Base-by-base conservation (phyloP, 2,888 invertebrate genomes). In the Latheticus oryzae region DNA sequence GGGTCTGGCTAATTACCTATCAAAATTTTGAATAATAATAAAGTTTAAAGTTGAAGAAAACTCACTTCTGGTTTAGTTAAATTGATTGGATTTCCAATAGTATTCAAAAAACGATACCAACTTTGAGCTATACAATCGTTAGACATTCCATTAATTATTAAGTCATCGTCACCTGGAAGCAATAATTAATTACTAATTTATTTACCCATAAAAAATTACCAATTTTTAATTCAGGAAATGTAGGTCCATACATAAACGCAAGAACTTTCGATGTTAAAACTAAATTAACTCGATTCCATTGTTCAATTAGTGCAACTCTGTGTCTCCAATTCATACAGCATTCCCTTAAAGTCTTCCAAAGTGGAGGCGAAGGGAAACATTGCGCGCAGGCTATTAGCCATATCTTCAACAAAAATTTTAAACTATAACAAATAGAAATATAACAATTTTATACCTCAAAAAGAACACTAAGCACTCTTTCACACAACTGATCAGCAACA, bases 291-390 rank as follows among this genome's bases (percentile, higher is more conserved):
- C 95, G 86, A 79, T 95, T 92, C 97, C 97, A 97, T 74, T 97
- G 97, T 76, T 93, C 92, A 15, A 97, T 87, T 3, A 98, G 84
- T 21, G 95, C 93, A 58, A 93, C 86, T 58, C 97, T 88, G 81
- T 98, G 97, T 5, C 97, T 85, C 97, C 97, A 97, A 72, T 91
- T 89, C 70, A 90, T 85, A 78, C 95, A 95, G 71, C 95, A 92
- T 79, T 95, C 95, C 68, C 93, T 86, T 61, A 97, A 81, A 0
- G 97, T 97, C 76, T 95, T 94, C 97, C 97, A 97, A 64, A 97
- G 81, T 1, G 95, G 92, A 3, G 97, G 97, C 2, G 95, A 90
- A 0, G 97, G 97, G 80, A 97, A 97, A 74, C 93, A 95, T 62
- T 85, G 83, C 43, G 85, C 82, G 72, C 90, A 91, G 1, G 90